Evolutionary conservation across 2,113 vertebrate genomes (phyloP).

Genomic region (Pygoscelis antarcticus): DNA sequence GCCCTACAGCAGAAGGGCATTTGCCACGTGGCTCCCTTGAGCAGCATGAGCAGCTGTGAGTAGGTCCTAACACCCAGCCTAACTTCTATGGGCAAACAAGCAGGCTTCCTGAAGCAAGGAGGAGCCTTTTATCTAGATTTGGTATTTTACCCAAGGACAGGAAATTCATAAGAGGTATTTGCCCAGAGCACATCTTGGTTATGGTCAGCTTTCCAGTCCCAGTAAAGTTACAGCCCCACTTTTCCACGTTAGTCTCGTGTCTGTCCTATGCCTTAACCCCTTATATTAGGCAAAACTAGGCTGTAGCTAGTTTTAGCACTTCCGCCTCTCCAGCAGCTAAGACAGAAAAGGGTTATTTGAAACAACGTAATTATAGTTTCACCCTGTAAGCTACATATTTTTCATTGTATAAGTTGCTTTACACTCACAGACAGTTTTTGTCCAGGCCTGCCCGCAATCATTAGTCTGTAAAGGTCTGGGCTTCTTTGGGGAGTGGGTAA

Average conservation of each 20-base stretch:
- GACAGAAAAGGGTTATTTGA: background rate
- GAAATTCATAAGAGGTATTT: background rate
- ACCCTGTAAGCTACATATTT: background rate
- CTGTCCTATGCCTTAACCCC: background rate
- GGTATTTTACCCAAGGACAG: background rate
- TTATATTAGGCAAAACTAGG: background rate
- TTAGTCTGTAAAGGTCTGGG: background rate
- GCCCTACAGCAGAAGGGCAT: background rate
- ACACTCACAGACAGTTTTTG: background rate
- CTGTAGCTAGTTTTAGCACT: background rate
- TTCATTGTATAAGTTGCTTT: background rate
- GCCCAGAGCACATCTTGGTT: background rate
- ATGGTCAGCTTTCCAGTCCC: background rate
- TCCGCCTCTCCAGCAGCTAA: background rate
- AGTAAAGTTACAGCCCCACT: background rate
- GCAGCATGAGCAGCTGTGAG: background rate
- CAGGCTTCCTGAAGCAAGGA: background rate
- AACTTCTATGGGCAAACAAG: background rate
- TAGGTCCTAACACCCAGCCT: background rate
- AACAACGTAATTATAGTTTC: background rate
- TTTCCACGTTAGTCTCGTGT: background rate
- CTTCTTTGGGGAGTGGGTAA: background rate
- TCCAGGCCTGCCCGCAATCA: background rate
- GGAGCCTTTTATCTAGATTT: background rate
- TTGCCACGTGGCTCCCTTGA: background rate